A percentile compares a stretch with the other conserved stretches of the same genome.
Evolutionary conservation across 2,113 vertebrate species (phyloP).

Genomic region (Thunnus maccoyii): DNA sequence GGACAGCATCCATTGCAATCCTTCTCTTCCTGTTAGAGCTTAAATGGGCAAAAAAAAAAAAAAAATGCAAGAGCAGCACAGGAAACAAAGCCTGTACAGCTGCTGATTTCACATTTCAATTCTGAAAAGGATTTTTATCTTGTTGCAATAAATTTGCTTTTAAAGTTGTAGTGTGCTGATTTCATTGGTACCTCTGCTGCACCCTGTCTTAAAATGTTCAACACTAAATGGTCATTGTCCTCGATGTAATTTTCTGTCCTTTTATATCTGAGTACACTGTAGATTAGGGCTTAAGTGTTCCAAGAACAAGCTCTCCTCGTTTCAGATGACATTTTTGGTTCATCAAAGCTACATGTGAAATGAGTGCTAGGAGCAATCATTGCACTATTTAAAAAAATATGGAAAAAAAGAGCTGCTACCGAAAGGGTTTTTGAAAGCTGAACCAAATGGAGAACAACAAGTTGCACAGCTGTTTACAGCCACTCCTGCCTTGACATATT

Average conservation of each 20-base stretch:
- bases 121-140: neutral
- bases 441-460: conserved; percentile 45
- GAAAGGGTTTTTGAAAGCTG: conserved; percentile 3
- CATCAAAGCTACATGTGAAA: neutral
- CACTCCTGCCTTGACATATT: conserved; percentile 56
- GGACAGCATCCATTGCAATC: neutral
- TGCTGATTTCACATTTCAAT: conserved; percentile 33
- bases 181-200: neutral
- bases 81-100: conserved; percentile 32
- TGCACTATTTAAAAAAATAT: neutral
- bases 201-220: neutral
- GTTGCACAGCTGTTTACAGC: conserved; percentile 60
- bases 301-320: neutral
- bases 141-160: conserved; percentile 4
- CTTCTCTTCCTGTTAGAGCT: conserved; percentile 3
- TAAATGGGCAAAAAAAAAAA: conserved; percentile 10
- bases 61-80: conserved; percentile 20
- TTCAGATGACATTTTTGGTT: conserved; percentile 5
- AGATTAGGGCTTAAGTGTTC: conserved; percentile 6
- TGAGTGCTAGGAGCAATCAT: neutral
- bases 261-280: neutral
- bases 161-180: conserved; percentile 1
- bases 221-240: conserved; percentile 6
- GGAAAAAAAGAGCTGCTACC: neutral
- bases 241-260: neutral